Base-by-base conservation (phyloP, 1,140 invertebrate genomes). In the Ericerus pela region DNA sequence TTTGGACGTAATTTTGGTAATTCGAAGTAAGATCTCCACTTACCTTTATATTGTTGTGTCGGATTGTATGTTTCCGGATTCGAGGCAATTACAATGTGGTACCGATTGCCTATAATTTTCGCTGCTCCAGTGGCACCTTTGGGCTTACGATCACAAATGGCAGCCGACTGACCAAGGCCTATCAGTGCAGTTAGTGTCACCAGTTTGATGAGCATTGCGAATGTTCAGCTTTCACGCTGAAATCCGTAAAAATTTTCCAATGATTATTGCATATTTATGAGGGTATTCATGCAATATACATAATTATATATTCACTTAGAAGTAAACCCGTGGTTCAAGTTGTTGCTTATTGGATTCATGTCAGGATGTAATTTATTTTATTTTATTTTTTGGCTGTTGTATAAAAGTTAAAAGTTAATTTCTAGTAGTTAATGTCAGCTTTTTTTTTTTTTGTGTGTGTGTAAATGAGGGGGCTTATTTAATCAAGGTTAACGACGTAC, bases 331-430 rank as follows among this genome's bases (percentile, higher is more conserved):
- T n/a, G n/a, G 14, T 47, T 47, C 12, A 24, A 2, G 36, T 47
- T 47, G 41, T 24, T 24, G 26, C 22, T 12, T 24, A 47, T 12
- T 47, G 41, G 20, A 47, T n/a, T n/a, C 20, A 16, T 22, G 11
- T 22, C 8, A 24, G 41, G 20, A 24, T 22, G 16, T 10, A 24
- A 10, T 47, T 10, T 14, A 47, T 22, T 47, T 47, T 47, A 8
- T 47, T 47, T 14, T 47, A 20, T 24, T 47, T 47, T 14, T 38
- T 38, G 20, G 20, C 41, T 24, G 2, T 24, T 47, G 20, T 47
- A 24, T 47, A 24, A 47, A 47, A 24, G 41, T 47, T 47, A 47
- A 47, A n/a, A n/a, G n/a, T n/a, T n/a, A n/a, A n/a, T n/a, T n/a
- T n/a, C n/a, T n/a, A n/a, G n/a, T n/a, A n/a, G n/a, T n/a, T n/a